Conservation (phyloP, 1,140 invertebrate genomes). For the Caerostris extrusa region DNA sequence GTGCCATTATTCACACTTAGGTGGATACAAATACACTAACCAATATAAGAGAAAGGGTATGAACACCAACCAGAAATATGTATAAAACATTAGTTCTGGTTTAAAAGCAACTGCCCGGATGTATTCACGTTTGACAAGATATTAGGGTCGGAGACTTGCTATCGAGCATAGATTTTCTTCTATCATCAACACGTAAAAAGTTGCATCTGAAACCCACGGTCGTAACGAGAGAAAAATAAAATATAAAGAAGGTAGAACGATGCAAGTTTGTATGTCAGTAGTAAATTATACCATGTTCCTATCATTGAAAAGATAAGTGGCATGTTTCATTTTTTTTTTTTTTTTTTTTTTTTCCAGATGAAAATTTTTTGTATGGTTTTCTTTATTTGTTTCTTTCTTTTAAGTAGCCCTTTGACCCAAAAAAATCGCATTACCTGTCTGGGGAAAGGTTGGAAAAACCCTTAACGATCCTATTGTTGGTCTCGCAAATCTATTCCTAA, state of each 20-base stretch:
- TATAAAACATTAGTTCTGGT: conserved; percentile 48
- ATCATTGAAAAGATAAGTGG: conserved; percentile 75
- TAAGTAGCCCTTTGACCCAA: conserved; percentile 67
- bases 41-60: neutral
- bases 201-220: neutral
- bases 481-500: neutral
- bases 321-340: conserved; percentile 66
- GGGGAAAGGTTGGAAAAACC: neutral
- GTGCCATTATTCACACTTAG: conserved; percentile 47
- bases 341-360: conserved; percentile 44
- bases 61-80: conserved; percentile 32
- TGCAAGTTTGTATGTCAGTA: conserved; percentile 61
- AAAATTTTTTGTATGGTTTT: conserved; percentile 1
- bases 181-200: conserved; percentile 21
- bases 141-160: conserved; percentile 19
- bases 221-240: conserved; percentile 36
- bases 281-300: conserved; percentile 74
- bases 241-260: conserved; percentile 52
- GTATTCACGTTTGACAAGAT: conserved; percentile 39
- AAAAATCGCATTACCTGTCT: conserved; percentile 67
- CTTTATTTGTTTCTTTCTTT: neutral
- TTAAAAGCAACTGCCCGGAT: conserved; percentile 45
- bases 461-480: conserved; percentile 73
- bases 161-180: conserved; percentile 35
- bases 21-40: conserved; percentile 20